phyloP scores from a whole-genome alignment of 1,140 invertebrate genomes.

The Pogonomyrmex californicus region DNA sequence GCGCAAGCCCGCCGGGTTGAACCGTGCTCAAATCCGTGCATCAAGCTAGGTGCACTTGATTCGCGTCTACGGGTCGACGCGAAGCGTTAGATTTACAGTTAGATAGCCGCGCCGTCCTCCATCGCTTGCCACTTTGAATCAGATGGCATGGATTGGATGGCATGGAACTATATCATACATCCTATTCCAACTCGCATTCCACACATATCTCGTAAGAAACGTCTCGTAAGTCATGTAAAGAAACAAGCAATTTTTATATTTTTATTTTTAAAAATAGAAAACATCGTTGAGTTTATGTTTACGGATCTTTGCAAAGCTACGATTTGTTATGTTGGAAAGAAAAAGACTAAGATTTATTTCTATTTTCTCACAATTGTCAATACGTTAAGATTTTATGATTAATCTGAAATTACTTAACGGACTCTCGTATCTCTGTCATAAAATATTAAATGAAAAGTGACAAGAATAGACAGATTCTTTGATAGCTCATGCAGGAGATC shows the following conservation, averaged over 20 bases:
- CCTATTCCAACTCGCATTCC: not conserved
- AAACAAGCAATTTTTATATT: not conserved
- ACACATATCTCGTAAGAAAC: not conserved
- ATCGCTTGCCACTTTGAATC: conserved; percentile 56
- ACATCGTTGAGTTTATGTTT: not conserved
- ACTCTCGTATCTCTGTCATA: conserved; percentile 8
- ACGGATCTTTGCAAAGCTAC: not conserved
- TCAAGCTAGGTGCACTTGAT: conserved; percentile 59
- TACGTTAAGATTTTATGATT: not conserved
- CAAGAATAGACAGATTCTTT: conserved; percentile 4
- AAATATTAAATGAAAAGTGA: conserved; percentile 33
- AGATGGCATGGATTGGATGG: conserved; percentile 58
- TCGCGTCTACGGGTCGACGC: conserved; percentile 61
- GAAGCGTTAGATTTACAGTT: conserved; percentile 80
- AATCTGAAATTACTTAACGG: not conserved
- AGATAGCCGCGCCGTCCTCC: conserved; percentile 67
- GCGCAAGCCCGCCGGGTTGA: conserved; percentile 19
- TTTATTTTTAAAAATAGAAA: not conserved
- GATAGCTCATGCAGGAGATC: not conserved
- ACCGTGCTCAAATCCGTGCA: conserved; percentile 2
- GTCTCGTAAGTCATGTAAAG: not conserved
- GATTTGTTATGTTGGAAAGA: not conserved
- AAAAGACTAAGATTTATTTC: not conserved
- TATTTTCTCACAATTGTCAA: not conserved
- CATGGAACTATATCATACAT: conserved; percentile 41